phyloP scores from a whole-genome alignment of 2,797 vertebrate genomes.

The Balearica regulorum region DNA sequence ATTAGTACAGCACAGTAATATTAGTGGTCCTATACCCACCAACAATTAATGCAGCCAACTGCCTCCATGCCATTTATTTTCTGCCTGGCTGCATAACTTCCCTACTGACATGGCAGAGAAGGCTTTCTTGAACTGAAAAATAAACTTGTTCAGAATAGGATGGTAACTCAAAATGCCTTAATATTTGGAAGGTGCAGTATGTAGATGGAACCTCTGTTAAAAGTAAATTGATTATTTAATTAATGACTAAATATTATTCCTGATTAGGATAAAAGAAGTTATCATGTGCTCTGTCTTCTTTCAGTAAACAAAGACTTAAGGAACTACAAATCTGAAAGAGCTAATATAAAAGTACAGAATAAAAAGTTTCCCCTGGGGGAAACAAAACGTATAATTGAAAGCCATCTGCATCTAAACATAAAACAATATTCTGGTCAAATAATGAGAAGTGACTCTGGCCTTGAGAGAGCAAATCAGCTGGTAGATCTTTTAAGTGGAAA shows the following conservation, averaged over 20 bases:
- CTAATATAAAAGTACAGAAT: neutral
- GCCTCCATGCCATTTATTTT: neutral
- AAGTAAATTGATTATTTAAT: neutral
- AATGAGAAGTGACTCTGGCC: neutral
- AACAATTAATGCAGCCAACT: neutral
- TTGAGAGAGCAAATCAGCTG: neutral
- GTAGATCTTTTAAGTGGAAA: neutral
- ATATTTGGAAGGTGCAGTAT: neutral
- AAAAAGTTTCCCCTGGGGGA: neutral
- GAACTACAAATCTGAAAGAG: neutral
- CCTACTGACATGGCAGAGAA: neutral
- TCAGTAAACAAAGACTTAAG: neutral
- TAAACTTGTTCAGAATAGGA: neutral
- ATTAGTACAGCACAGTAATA: neutral
- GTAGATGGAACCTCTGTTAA: neutral
- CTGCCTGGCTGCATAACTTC: neutral
- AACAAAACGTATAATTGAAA: neutral
- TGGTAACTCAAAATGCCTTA: neutral
- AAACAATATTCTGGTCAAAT: neutral
- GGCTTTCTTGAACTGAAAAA: neutral
- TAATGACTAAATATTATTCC: neutral
- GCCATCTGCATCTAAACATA: neutral
- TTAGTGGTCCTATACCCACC: neutral
- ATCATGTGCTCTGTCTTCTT: neutral
- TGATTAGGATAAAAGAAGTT: neutral